Base-by-base conservation (phyloP, 2,888 invertebrate genomes). In the Mythimna lalbum region DNA sequence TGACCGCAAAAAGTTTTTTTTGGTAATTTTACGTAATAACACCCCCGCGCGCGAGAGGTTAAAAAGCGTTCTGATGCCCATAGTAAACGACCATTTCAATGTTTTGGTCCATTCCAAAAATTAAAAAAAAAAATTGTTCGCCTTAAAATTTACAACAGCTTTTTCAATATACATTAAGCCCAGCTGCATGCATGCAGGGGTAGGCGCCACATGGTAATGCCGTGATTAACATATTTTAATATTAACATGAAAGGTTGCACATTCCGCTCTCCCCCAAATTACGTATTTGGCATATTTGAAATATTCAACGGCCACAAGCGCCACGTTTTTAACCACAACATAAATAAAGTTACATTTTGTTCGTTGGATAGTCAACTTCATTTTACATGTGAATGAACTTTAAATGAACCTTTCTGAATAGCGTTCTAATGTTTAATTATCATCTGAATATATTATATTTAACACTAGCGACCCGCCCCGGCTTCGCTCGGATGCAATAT, bases 221-320 rank as follows among this genome's bases (percentile, higher is more conserved):
- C 78, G 83, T 88, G 89, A 93, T 94, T 94, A 93, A 87, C 93
- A 94, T 93, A 92, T 93, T 91, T 94, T 94, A 94, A 94, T 94
- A 94, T 93, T 92, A 93, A 94, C 91, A 91, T 85, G 83, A 85
- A 81, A 84, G 79, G 80, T 78, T 79, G 86, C 82, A 87, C 84
- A 88, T 88, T 87, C 88, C 87, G 86, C 90, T 87, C 85, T 84
- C 82, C 87, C 82, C 86, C 81, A 88, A 91, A 93, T 93, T 90
- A 91, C 89, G 87, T 89, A 89, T 90, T 88, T 90, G 89, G 89
- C 84, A 84, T 88, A 86, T 87, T 86, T 91, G 88, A 92, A 92
- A 93, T 93, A 93, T 93, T 93, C 91, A 92, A 88, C 87, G 75
- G 75, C 56, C 73, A 73, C 69, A 69, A 63, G 67, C 75, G 70